Evolutionary conservation across 1,140 invertebrate species (phyloP), one percentile per base, ranked within the genome.

Genomic region (Tenebrio molitor): DNA sequence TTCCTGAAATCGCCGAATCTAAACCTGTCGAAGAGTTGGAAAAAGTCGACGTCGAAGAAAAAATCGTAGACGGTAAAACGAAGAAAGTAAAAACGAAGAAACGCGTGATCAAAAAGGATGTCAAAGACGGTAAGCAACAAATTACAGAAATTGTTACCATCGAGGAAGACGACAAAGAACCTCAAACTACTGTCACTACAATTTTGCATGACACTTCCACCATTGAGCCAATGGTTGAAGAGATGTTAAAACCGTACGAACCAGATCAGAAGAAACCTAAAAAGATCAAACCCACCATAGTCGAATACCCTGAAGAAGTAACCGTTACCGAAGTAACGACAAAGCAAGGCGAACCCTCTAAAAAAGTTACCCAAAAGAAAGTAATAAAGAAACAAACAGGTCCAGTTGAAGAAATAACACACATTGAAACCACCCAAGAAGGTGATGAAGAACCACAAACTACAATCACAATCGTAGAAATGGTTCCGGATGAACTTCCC

Each of bases 71-170:
- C 0, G 80, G 79, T 41, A 75, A 73, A 29, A 78, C 74, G 0
- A 77, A 80, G 36, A 79, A 81, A 68, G 83, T 82, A 70, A 80
- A 81, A 62, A 81, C 79, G 1, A 83, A 80, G 17, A 84, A 82
- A 73, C 78, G 78, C 8, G 75, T 79, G 1, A 79, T 81, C 10
- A 84, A 82, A 69, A 85, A 80, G 74, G 71, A 78, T 16, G 64
- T 50, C n/a, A 78, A 79, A 29, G 78, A 83, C 10, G 76, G 78
- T 7, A 83, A 84, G 58, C 75, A 86, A 73, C 80, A 87, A 78
- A 80, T 83, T 1, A 85, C 82, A 3, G 84, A 86, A 80, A 84
- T 85, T 65, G 82, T 84, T 14, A 85, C 85, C 14, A 76, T 85
- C 39, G 82, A 86, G 79, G 84, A 86, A 78, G 84, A 86, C 68